Base-by-base conservation (phyloP, 2,888 invertebrate species). In the Sesia apiformis region DNA sequence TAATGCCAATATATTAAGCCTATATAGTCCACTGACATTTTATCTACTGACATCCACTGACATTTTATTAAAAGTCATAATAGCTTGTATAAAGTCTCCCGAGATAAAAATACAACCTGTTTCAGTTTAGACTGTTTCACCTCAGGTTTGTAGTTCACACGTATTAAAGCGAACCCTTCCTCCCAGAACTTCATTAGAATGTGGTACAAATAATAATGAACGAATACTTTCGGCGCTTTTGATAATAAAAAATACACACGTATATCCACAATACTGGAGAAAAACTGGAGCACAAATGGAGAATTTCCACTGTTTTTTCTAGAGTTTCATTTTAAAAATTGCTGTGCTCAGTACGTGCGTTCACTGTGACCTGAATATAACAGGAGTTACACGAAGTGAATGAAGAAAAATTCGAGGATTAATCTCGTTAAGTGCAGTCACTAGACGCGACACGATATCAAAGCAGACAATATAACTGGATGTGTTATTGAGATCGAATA, bases 301-400 rank as follows among this genome's bases (percentile, higher is more conserved):
- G 46, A 46, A 46, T 46, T 8, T 46, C 8, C 46, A 46, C 8
- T n/a, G 46, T 46, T 46, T 8, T 46, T 43, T 46, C 8, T 46
- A 46, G 8, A 46, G 46, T 77, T 78, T 73, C 65, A 74, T 74
- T 78, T 78, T 67, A 64, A 75, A 73, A 78, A 76, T 46, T 73
- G 66, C 73, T 69, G 63, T 66, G 62, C 56, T 58, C 57, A 60
- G 66, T 63, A 76, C 71, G 74, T 71, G 74, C 66, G 63, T 66
- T 66, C 65, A 64, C 62, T 61, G 63, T 72, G 77, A 80, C 79
- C 78, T 72, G 72, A 73, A 78, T 78, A 74, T 75, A 70, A 72
- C 63, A 66, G 63, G 66, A 46, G 46, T 46, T 46, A 46, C 46
- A 23, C 46, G 46, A 46, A 46, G 46, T 46, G 46, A 46, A 46